Conservation (phyloP, 2,113 vertebrate genomes). For the Sylvia atricapilla region DNA sequence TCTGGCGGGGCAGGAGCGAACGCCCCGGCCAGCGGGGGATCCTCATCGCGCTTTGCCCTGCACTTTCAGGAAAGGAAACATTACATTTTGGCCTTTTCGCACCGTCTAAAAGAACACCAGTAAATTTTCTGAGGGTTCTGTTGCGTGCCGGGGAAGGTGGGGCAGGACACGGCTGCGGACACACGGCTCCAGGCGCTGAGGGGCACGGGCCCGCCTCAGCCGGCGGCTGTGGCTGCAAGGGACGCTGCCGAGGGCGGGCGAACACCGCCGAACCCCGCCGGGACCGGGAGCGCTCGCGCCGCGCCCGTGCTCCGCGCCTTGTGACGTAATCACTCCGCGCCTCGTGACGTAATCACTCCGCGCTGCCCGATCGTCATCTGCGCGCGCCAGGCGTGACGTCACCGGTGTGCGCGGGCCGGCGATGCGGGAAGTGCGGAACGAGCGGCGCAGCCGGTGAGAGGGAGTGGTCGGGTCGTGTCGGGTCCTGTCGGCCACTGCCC, state of each 20-base stretch:
- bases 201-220: not conserved
- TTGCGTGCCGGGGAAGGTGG: fast-evolving
- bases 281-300: fast-evolving
- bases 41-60: fast-evolving
- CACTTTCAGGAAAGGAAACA: not conserved
- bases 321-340: fast-evolving
- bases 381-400: fast-evolving
- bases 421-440: not conserved
- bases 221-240: not conserved
- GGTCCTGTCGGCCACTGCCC: no score
- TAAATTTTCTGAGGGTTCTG: not conserved
- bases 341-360: fast-evolving
- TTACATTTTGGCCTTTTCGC: not conserved
- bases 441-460: not conserved
- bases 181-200: fast-evolving
- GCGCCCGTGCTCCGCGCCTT: fast-evolving
- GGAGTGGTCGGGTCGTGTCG: not conserved
- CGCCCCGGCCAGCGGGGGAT: not conserved
- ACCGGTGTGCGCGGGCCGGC: not conserved
- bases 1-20: not conserved
- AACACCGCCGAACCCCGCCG: no score
- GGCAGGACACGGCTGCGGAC: fast-evolving
- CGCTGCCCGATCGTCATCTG: not conserved
- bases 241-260: no score
- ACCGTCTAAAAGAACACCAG: not conserved